Conservation (phyloP, 2,113 vertebrate species). For the Himantopus leucocephalus region DNA sequence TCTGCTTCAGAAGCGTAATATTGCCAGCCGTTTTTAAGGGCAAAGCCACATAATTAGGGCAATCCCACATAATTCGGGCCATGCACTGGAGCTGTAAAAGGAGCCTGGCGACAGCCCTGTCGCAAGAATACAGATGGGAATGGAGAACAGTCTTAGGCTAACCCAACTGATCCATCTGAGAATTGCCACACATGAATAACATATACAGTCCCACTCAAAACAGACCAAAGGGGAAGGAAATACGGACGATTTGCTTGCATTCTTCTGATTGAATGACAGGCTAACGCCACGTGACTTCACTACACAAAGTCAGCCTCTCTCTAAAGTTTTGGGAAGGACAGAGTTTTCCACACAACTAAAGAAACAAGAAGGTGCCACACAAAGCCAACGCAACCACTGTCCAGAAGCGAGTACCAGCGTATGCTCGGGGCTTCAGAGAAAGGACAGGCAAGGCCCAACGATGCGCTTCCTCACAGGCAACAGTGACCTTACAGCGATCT, state of each 20-base stretch:
- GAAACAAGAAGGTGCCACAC: not conserved
- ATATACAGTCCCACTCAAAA: not conserved
- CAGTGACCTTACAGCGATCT: fast-evolving
- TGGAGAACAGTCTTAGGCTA: not conserved
- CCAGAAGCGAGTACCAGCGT: fast-evolving
- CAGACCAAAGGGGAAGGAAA: not conserved
- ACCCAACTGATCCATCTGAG: constrained; percentile 14
- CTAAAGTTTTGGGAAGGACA: not conserved
- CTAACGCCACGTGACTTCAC: fast-evolving
- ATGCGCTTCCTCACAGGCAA: fast-evolving
- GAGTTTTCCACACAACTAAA: not conserved
- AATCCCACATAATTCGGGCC: not conserved
- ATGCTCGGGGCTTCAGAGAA: not conserved
- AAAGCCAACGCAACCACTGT: fast-evolving
- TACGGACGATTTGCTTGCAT: not conserved
- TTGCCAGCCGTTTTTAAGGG: not conserved
- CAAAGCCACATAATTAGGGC: not conserved
- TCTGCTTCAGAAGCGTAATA: not conserved
- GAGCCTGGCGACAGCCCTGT: not conserved
- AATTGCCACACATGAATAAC: not conserved
- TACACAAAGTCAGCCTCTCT: not conserved
- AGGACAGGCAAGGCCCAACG: not conserved
- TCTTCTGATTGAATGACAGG: not conserved
- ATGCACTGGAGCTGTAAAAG: not conserved
- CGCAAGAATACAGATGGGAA: not conserved